Evolutionary conservation across 2,797 vertebrate species (phyloP).

Genomic region (Chloroceryle amazona): DNA sequence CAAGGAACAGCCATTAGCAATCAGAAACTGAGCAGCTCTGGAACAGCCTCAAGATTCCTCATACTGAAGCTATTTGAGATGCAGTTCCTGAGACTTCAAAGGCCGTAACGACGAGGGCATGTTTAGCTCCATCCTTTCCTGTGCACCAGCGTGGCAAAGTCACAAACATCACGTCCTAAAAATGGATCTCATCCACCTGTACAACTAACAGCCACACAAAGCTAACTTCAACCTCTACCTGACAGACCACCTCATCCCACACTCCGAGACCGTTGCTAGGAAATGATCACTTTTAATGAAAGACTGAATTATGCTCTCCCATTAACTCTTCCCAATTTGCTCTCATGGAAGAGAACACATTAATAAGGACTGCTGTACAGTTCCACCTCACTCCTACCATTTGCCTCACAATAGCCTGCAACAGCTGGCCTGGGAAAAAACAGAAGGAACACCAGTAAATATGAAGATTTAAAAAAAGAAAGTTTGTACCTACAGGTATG

Average conservation of each 20-base stretch:
- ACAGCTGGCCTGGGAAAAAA: not conserved
- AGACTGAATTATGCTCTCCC: not conserved
- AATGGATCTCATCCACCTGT: not conserved
- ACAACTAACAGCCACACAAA: not conserved
- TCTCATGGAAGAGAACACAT: not conserved
- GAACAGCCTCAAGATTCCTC: slow-evolving; percentile 48
- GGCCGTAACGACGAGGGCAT: slow-evolving; percentile 45
- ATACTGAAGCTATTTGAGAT: slow-evolving; percentile 57
- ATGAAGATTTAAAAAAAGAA: too few species aligned
- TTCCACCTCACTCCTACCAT: not conserved
- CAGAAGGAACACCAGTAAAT: too few species aligned
- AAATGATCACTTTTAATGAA: not conserved
- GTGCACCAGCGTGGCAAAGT: not conserved
- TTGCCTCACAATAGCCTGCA: not conserved
- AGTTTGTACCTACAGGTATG: too few species aligned
- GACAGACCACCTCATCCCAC: not conserved
- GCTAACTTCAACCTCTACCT: not conserved
- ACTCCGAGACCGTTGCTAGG: not conserved
- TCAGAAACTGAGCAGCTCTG: slow-evolving; percentile 40
- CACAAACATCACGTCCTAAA: slow-evolving; percentile 17
- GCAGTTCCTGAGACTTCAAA: slow-evolving; percentile 61
- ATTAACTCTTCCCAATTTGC: not conserved
- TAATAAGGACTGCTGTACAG: not conserved
- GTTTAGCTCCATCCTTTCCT: not conserved
- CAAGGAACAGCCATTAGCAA: slow-evolving; percentile 23